These are phyloP conservation scores for Castor canadensis DNA, from an alignment of 2,113 vertebrate species.

Conservation along the genomic window DNA sequence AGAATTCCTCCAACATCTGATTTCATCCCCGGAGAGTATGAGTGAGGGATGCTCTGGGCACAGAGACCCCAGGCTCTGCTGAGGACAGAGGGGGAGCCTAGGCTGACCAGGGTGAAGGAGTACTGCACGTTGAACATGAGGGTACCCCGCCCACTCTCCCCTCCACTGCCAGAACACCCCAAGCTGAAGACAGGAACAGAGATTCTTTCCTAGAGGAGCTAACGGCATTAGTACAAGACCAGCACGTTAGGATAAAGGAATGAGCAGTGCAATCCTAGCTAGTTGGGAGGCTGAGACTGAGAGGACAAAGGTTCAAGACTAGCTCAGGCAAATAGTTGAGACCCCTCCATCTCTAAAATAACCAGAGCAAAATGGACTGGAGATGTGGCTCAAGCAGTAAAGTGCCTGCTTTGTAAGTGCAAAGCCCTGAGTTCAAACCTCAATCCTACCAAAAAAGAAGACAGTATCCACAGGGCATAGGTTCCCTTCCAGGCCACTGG, in stretches of 20 bases:
- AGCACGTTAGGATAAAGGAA: not conserved
- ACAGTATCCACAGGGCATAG: too few species aligned
- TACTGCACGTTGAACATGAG: not conserved
- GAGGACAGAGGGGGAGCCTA: not conserved
- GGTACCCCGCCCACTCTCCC: not conserved
- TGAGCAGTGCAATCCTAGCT: too few species aligned
- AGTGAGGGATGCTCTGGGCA: not conserved
- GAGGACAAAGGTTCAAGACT: too few species aligned
- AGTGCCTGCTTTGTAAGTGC: too few species aligned
- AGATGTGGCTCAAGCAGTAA: too few species aligned
- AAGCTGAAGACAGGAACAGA: not conserved
- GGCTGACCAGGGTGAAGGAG: not conserved
- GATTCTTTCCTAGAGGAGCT: not conserved
- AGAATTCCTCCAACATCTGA: not conserved
- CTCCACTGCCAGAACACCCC: not conserved
- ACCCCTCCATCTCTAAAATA: too few species aligned
- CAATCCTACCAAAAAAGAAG: too few species aligned
- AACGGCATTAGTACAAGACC: not conserved
- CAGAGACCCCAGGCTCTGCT: not conserved
- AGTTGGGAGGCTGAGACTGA: too few species aligned
- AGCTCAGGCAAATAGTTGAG: too few species aligned
- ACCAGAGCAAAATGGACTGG: too few species aligned
- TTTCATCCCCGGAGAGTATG: not conserved
- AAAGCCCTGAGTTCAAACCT: too few species aligned
- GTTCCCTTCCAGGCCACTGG: not conserved